phyloP scores from a whole-genome alignment of 2,888 invertebrate genomes.

The Melieria omissa region DNA sequence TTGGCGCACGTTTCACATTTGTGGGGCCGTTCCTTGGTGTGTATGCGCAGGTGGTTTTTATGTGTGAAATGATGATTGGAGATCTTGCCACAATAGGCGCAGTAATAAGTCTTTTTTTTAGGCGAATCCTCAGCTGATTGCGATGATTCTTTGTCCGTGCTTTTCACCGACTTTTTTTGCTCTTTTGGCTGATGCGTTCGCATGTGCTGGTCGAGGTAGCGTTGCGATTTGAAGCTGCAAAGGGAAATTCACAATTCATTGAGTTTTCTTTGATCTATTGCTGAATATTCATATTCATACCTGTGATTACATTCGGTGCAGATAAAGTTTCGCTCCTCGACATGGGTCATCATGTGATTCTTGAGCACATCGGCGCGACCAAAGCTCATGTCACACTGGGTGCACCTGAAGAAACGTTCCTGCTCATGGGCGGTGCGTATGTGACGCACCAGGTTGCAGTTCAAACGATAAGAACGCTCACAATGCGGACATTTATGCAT shows the following conservation, averaged over 20 bases:
- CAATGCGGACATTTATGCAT: constrained; percentile 43
- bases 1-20: constrained; percentile 46
- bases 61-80: constrained; percentile 47
- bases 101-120: constrained; percentile 22
- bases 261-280: not conserved
- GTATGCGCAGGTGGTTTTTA: constrained; percentile 48
- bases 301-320: constrained; percentile 44
- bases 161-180: not conserved
- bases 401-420: constrained; percentile 38
- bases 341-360: constrained; percentile 46
- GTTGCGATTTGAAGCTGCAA: constrained; percentile 47
- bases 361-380: constrained; percentile 45
- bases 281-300: constrained; percentile 29
- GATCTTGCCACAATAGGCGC: constrained; percentile 45
- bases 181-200: constrained; percentile 30
- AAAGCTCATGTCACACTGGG: constrained; percentile 42
- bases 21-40: constrained; percentile 49
- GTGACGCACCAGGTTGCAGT: constrained; percentile 48
- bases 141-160: constrained; percentile 9
- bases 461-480: constrained; percentile 38
- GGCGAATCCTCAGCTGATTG: not conserved
- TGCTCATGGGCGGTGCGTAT: constrained; percentile 42
- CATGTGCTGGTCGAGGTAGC: constrained; percentile 43
- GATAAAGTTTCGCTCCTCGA: constrained; percentile 38
- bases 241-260: not conserved